A percentile compares a stretch with the other conserved stretches of the same genome.
Evolutionary conservation across 1,140 invertebrate genomes (phyloP).

Genomic region (Aplysia californica): DNA sequence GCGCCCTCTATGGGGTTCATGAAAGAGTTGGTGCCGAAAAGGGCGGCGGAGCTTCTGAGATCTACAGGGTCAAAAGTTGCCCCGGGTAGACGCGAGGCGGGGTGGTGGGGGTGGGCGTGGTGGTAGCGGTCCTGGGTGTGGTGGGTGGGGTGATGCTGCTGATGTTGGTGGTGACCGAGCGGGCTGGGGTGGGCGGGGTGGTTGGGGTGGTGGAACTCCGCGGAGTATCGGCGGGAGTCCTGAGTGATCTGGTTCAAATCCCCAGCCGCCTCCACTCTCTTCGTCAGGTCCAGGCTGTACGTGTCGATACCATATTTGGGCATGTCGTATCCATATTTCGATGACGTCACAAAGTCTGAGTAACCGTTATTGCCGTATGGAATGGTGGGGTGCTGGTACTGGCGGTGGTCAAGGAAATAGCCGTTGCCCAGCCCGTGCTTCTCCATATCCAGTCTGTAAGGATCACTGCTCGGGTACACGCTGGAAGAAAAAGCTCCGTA

Average conservation of each 20-base stretch:
- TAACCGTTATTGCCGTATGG: conserved; percentile 58
- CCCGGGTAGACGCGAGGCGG: conserved; percentile 47
- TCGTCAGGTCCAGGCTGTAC: conserved; percentile 62
- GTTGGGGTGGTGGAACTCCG: too few species aligned
- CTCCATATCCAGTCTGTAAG: conserved; percentile 57
- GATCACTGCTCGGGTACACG: conserved; percentile 52
- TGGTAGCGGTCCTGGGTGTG: not conserved
- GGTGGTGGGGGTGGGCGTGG: not conserved
- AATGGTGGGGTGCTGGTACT: conserved; percentile 58
- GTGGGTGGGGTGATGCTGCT: conserved; percentile 35
- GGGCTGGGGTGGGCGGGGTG: too few species aligned
- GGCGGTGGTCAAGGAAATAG: conserved; percentile 61
- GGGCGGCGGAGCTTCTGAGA: conserved; percentile 45
- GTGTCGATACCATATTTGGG: conserved; percentile 58
- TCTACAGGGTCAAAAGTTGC: conserved; percentile 52
- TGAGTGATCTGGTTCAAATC: conserved; percentile 42
- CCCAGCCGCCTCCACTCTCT: conserved; percentile 58
- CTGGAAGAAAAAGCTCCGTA: conserved; percentile 52
- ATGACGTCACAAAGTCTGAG: conserved; percentile 54
- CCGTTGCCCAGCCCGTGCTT: too few species aligned
- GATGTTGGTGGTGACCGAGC: too few species aligned
- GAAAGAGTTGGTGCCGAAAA: conserved; percentile 46
- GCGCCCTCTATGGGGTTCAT: conserved; percentile 42
- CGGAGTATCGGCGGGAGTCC: conserved; percentile 43
- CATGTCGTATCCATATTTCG: conserved; percentile 62